Evolutionary conservation across 2,113 vertebrate genomes (phyloP), one percentile per base, ranked within the genome.

Genomic region (Ceratotherium simum): DNA sequence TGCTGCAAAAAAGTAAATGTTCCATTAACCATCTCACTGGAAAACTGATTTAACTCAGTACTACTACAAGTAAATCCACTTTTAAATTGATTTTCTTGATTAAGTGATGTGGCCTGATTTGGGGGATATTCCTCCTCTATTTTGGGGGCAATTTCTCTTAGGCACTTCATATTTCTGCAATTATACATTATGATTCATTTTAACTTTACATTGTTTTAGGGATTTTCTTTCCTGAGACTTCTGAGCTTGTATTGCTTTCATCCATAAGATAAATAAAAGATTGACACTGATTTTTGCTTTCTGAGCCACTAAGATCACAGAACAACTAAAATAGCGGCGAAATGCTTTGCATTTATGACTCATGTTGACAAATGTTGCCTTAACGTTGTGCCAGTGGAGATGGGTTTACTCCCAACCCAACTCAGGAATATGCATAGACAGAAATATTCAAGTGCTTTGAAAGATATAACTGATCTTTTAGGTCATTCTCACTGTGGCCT

Each of bases 161-260:
- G 25, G 20, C 29, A 27, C 42, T 94, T 78, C 3, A 73, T 88
- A 91, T 88, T 69, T 86, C 62, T 72, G 5, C 18, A 79, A 51
- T 42, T 82, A 87, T 6, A 51, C 20, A 78, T 64, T 25, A 56
- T 39, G 25, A 84, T 80, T 90, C 31, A 65, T 39, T 96, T 86
- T 67, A 65, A 67, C 33, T 80, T 87, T 67, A 97, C 80, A 90
- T 97, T 98, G 94, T 98, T 97, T 96, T 83, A 95, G 72, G 76
- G 78, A 93, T 98, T 98, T 97, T 96, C 95, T 98, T 98, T 97
- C 96, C 81, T 89, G 98, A 94, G 94, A 96, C 97, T 97, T 96
- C 91, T 90, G 96, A 96, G 88, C 6, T 8, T 96, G 72, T 95
- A 97, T 83, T 90, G 96, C 96, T 98, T 98, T 98, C 96, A 90